Conservation (phyloP, 1,140 invertebrate genomes). For the Gryllus bimaculatus region DNA sequence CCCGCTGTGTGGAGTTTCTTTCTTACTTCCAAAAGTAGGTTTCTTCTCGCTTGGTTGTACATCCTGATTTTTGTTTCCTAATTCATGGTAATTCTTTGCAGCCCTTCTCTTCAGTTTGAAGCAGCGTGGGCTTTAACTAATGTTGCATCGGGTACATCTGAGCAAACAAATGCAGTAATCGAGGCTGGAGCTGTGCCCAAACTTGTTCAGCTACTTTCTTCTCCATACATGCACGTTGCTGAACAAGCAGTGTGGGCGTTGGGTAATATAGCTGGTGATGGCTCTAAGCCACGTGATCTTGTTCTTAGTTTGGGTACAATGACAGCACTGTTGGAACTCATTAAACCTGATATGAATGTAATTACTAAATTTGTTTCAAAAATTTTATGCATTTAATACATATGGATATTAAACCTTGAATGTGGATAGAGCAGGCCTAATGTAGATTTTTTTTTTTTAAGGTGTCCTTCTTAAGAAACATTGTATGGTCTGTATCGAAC, state of each 20-base stretch:
- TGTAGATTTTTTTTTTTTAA: not conserved
- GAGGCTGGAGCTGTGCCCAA: conserved; percentile 74
- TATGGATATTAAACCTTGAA: not conserved
- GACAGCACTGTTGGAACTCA: conserved; percentile 52
- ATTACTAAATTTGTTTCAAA: conserved; percentile 19
- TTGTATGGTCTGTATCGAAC: conserved; percentile 89
- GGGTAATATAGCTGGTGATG: conserved; percentile 94
- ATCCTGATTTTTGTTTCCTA: not conserved
- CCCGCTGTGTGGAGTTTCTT: conserved; percentile 71
- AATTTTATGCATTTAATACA: not conserved
- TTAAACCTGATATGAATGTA: conserved; percentile 48
- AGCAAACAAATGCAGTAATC: conserved; percentile 59
- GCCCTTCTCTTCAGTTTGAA: conserved; percentile 89
- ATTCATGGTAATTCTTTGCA: conserved; percentile 35
- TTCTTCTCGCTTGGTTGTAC: not conserved
- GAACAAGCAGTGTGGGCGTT: conserved; percentile 98
- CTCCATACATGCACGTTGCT: conserved; percentile 64
- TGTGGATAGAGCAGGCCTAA: not conserved
- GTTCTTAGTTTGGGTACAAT: conserved; percentile 57
- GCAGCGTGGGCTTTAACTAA: conserved; percentile 97
- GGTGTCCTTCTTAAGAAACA: conserved; percentile 42
- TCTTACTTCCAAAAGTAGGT: conserved; percentile 56
- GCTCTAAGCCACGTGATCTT: conserved; percentile 61
- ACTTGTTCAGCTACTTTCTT: conserved; percentile 67
- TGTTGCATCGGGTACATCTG: conserved; percentile 81